phyloP scores from a whole-genome alignment of 2,888 invertebrate species.

The Ectemnius lituratus region DNA sequence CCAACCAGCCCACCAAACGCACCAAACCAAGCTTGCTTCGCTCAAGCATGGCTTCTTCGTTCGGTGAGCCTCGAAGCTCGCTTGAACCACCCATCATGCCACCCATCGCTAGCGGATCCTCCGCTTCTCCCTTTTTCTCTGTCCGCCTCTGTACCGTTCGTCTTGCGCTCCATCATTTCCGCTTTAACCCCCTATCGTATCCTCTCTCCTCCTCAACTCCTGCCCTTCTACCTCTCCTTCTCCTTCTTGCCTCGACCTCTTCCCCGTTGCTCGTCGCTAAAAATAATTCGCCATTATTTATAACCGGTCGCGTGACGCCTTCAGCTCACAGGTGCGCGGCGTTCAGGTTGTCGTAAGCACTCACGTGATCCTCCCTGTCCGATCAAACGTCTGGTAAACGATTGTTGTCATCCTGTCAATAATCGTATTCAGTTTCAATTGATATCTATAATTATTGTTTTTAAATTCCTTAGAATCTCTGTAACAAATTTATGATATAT shows the following conservation, averaged over 20 bases:
- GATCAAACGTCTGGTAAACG: too few relatives aligned
- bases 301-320: constrained; percentile 44
- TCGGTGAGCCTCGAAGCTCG: too few relatives aligned
- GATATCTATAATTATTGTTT: too few relatives aligned
- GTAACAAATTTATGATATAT: too few relatives aligned
- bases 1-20: constrained; percentile 57
- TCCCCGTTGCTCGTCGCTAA: constrained; percentile 43
- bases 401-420: too few relatives aligned
- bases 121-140: constrained; percentile 4
- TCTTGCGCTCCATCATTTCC: background rate
- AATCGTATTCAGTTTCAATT: too few relatives aligned
- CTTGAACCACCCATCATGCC: constrained; percentile 8
- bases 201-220: background rate
- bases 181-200: background rate
- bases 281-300: constrained; percentile 62
- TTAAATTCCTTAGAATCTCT: too few relatives aligned
- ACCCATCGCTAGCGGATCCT: constrained; percentile 33
- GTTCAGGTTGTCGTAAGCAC: constrained; percentile 14
- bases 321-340: constrained; percentile 32
- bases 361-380: background rate
- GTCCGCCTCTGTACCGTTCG: background rate
- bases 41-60: constrained; percentile 41
- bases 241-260: background rate
- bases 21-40: constrained; percentile 39
- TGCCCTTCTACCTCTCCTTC: background rate